These are phyloP conservation scores for Cephalopachus bancanus DNA, from an alignment of 2,797 vertebrate genomes.

Conservation along the genomic window DNA sequence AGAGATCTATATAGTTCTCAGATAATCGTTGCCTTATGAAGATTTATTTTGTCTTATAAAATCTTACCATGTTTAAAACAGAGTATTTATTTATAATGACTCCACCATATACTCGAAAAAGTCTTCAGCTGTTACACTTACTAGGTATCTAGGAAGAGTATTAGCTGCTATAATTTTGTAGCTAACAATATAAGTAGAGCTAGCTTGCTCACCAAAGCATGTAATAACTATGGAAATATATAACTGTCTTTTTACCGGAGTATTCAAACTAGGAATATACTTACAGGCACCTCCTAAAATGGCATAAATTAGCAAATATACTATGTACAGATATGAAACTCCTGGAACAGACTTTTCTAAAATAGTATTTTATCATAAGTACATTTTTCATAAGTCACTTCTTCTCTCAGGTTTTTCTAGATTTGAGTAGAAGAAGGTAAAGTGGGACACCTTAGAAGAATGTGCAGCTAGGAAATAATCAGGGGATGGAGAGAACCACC, in stretches of 20 bases:
- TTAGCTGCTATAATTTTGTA: conserved; percentile 24
- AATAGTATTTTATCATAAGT: conserved; percentile 47
- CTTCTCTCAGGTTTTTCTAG: neutral
- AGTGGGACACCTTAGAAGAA: neutral
- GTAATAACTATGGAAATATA: neutral
- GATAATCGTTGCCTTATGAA: neutral
- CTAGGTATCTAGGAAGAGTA: neutral
- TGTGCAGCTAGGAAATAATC: neutral
- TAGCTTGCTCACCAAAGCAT: conserved; percentile 22
- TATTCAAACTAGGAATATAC: conserved; percentile 26
- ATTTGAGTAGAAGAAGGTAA: neutral
- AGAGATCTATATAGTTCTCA: conserved; percentile 27
- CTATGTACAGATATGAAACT: neutral
- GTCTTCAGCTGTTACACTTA: neutral
- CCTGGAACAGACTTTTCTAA: conserved; percentile 26
- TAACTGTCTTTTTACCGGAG: neutral
- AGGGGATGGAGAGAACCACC: neutral
- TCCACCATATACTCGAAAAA: neutral
- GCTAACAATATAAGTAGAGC: neutral
- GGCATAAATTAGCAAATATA: conserved; percentile 22
- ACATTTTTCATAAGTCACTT: conserved; percentile 15
- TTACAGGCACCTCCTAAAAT: neutral
- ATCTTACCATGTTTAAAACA: conserved; percentile 29
- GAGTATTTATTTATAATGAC: conserved; percentile 39
- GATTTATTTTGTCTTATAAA: neutral